Conservation (phyloP, 2,113 vertebrate species). For the Silurus glanis region DNA sequence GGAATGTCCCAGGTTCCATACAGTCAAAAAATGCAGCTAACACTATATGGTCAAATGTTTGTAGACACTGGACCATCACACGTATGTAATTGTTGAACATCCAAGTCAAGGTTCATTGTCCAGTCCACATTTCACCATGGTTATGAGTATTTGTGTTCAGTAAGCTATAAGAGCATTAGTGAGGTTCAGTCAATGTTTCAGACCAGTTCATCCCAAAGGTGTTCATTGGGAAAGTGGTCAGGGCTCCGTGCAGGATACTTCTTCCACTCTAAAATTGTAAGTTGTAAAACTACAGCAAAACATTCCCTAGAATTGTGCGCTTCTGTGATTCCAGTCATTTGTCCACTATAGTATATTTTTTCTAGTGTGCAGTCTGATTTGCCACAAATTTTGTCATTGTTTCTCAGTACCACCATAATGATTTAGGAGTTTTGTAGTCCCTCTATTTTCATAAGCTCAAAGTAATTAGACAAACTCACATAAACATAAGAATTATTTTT, state of each 20-base stretch:
- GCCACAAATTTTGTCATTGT: too few species aligned
- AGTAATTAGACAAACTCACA: too few species aligned
- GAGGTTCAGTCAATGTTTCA: background rate
- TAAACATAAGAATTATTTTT: too few species aligned
- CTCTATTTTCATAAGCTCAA: too few species aligned
- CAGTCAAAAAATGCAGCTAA: background rate
- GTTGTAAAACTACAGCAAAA: background rate
- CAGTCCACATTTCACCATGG: too few species aligned
- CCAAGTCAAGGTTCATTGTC: background rate
- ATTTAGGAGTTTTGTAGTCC: too few species aligned
- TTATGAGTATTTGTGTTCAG: background rate
- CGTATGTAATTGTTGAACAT: background rate
- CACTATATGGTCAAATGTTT: background rate
- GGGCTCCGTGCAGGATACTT: background rate
- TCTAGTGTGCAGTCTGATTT: background rate
- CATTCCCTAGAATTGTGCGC: background rate
- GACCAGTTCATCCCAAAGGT: background rate
- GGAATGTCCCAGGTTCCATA: background rate
- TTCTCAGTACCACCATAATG: too few species aligned
- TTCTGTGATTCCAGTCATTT: background rate
- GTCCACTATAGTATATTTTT: background rate
- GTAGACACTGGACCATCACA: background rate
- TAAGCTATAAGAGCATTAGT: background rate
- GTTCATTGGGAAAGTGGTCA: background rate
- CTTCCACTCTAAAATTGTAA: background rate